phyloP scores from a whole-genome alignment of 2,888 invertebrate genomes.

The Lasioglossum morio region DNA sequence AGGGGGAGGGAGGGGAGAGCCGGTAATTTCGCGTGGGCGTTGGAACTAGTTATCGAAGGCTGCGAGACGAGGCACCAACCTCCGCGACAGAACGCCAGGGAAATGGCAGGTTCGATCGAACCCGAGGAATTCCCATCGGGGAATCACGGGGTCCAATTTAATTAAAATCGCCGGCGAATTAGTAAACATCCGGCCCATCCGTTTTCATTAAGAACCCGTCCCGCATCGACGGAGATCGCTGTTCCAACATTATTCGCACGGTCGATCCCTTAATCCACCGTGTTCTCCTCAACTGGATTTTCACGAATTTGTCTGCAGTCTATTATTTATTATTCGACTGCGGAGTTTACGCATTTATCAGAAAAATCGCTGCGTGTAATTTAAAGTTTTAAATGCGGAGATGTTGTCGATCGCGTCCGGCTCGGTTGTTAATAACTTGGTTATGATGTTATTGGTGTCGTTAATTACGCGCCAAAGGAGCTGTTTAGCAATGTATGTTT shows the following conservation, averaged over 20 bases:
- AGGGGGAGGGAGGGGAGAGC: slow-evolving; percentile 22
- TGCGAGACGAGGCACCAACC: slow-evolving; percentile 5
- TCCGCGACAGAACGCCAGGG: not conserved
- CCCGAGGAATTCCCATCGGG: slow-evolving; percentile 36
- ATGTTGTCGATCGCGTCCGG: not conserved
- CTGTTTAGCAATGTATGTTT: not conserved
- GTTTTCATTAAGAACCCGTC: slow-evolving; percentile 8
- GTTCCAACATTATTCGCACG: not conserved
- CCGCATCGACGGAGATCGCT: not conserved
- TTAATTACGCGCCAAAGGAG: not conserved
- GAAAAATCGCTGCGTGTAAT: too few species aligned
- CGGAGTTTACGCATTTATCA: too few species aligned
- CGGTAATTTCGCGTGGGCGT: slow-evolving; percentile 57
- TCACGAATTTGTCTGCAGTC: too few species aligned
- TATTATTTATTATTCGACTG: too few species aligned
- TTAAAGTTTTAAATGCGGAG: not conserved
- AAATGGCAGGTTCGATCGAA: slow-evolving; percentile 37
- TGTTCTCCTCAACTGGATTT: not conserved
- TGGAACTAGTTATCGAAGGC: slow-evolving; percentile 42
- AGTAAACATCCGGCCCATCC: slow-evolving; percentile 9
- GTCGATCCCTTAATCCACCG: not conserved
- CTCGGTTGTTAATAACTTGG: not conserved
- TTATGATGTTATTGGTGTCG: not conserved
- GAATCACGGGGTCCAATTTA: slow-evolving; percentile 34
- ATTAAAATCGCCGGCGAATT: slow-evolving; percentile 49